These are phyloP conservation scores for Cryptomyrus ogoouensis DNA, from an alignment of 2,113 vertebrate genomes.

Conservation along the genomic window DNA sequence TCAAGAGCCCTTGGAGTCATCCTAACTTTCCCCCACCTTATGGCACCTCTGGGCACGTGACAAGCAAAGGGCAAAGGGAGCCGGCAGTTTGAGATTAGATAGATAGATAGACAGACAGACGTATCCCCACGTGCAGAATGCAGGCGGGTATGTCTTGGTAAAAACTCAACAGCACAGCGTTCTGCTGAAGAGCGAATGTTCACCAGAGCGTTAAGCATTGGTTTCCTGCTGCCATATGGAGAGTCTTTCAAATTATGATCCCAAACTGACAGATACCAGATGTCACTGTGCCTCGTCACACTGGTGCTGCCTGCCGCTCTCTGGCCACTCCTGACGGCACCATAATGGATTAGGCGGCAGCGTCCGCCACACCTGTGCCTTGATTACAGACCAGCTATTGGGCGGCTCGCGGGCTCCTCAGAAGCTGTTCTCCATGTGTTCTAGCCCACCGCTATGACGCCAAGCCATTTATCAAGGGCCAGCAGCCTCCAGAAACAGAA, in stretches of 20 bases:
- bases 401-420: slow-evolving; percentile 61
- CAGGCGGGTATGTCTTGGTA: neutral
- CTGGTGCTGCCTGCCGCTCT: slow-evolving; percentile 52
- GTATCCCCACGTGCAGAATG: neutral
- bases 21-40: too few relatives aligned
- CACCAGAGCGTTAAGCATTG: neutral
- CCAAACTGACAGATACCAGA: slow-evolving; percentile 61
- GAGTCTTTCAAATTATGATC: slow-evolving; percentile 62
- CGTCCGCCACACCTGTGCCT: slow-evolving; percentile 66
- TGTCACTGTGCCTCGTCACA: slow-evolving; percentile 44
- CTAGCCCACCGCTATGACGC: neutral
- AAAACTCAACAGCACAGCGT: neutral
- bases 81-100: neutral
- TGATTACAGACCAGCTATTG: slow-evolving; percentile 69
- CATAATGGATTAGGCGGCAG: slow-evolving; percentile 72
- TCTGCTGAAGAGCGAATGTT: neutral
- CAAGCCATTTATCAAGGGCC: neutral
- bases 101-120: neutral
- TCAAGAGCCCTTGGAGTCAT: too few relatives aligned
- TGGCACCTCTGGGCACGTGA: neutral
- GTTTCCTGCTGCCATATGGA: neutral
- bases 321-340: slow-evolving; percentile 58
- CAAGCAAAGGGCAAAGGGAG: neutral
- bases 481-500: neutral
- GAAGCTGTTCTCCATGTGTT: slow-evolving; percentile 31